Conservation (phyloP, 1,140 invertebrate genomes). For the Globodera ellingtonae region DNA sequence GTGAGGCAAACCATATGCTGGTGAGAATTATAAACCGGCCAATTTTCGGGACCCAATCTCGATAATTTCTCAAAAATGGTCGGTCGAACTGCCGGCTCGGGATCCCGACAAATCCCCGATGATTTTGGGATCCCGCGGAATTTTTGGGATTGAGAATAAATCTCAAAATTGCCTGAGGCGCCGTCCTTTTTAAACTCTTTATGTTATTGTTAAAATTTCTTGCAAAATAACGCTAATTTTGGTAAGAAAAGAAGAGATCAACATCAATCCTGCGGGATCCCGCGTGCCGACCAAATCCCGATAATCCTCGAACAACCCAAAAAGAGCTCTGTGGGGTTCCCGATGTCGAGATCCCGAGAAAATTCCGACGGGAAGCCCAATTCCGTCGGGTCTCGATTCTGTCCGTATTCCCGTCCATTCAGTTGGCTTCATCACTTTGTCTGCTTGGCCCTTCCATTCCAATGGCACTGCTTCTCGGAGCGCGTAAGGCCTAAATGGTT, state of each 20-base stretch:
- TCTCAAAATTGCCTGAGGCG: too few species aligned
- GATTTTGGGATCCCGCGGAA: too few species aligned
- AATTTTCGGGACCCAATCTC: neutral
- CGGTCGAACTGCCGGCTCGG: neutral
- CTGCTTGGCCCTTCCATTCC: constrained; percentile 54
- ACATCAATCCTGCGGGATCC: neutral
- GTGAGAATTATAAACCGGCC: neutral
- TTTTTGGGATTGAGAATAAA: too few species aligned
- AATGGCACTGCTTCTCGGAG: constrained; percentile 51
- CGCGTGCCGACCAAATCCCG: too few species aligned
- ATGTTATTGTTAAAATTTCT: too few species aligned
- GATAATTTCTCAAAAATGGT: neutral
- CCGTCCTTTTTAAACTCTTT: too few species aligned
- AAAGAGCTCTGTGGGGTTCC: too few species aligned
- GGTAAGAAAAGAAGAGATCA: too few species aligned
- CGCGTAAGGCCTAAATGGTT: constrained; percentile 37
- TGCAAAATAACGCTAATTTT: too few species aligned
- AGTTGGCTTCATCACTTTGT: constrained; percentile 46
- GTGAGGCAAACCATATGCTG: constrained; percentile 25
- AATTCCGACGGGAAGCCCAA: neutral
- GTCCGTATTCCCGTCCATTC: neutral
- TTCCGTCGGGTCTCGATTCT: neutral
- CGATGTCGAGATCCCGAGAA: too few species aligned
- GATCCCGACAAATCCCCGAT: too few species aligned
- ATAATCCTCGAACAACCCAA: too few species aligned